These are phyloP conservation scores for Acrocephalus arundinaceus DNA, from an alignment of 2,113 vertebrate genomes.

Conservation along the genomic window DNA sequence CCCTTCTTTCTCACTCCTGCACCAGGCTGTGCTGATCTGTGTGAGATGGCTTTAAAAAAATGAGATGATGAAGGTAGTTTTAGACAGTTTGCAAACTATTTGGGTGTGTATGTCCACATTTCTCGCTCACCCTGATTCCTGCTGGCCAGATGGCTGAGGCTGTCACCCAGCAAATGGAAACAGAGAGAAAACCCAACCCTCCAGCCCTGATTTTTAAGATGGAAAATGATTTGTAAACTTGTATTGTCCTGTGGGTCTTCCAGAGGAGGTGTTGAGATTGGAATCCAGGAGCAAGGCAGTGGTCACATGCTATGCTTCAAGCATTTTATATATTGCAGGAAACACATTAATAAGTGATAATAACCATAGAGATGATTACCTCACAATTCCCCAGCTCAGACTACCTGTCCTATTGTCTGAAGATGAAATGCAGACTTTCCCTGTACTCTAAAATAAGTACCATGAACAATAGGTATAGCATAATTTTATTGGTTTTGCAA, in stretches of 20 bases:
- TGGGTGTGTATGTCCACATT: accelerated
- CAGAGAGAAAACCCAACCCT: background rate
- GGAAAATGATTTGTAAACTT: background rate
- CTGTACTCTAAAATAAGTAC: background rate
- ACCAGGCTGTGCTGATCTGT: background rate
- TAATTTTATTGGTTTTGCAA: background rate
- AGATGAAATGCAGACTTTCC: background rate
- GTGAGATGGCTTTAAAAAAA: background rate
- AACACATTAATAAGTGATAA: background rate
- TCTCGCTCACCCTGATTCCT: background rate
- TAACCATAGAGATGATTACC: background rate
- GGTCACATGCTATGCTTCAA: background rate
- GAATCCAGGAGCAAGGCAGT: background rate
- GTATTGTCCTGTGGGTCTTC: background rate
- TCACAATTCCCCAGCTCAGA: background rate
- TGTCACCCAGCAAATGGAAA: background rate
- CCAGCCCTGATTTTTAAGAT: background rate
- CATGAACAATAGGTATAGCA: background rate
- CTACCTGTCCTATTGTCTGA: background rate
- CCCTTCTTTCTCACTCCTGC: background rate
- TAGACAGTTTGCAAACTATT: background rate
- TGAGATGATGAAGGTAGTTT: background rate
- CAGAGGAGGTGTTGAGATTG: background rate
- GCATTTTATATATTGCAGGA: background rate
- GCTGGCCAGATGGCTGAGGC: too few relatives aligned